phyloP scores from a whole-genome alignment of 2,113 vertebrate species.

The Odobenus rosmarus region DNA sequence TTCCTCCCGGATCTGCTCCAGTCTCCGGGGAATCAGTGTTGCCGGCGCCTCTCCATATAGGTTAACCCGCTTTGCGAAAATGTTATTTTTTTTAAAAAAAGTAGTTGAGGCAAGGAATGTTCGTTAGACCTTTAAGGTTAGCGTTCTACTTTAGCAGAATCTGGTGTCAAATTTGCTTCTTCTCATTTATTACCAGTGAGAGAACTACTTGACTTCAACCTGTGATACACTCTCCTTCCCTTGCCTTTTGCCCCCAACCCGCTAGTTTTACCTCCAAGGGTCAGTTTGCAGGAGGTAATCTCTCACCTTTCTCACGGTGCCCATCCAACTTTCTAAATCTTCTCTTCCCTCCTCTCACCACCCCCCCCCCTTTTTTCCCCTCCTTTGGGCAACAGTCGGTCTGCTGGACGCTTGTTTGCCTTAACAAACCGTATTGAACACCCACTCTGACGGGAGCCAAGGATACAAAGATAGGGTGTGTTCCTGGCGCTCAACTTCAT shows the following conservation, averaged over 20 bases:
- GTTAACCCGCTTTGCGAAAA: not conserved
- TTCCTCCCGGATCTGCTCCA: not conserved
- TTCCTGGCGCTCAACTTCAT: not conserved
- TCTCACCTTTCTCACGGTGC: not conserved
- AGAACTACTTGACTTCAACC: not conserved
- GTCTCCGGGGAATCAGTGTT: not conserved
- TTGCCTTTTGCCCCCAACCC: not conserved
- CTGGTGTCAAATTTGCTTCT: not conserved
- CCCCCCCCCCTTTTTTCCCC: accelerated
- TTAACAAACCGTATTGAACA: not conserved
- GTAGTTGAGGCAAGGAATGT: not conserved
- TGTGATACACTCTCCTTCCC: not conserved
- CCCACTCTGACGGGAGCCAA: not conserved
- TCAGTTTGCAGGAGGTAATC: not conserved
- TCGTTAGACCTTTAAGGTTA: not conserved
- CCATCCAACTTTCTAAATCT: not conserved
- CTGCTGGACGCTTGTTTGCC: not conserved
- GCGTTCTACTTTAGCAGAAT: not conserved
- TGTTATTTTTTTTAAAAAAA: not conserved
- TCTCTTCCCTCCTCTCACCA: not conserved
- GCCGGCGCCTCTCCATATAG: not conserved
- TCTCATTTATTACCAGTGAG: not conserved
- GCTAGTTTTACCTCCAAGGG: not conserved
- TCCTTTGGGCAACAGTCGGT: not conserved
- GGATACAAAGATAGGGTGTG: not conserved